Base-by-base conservation (phyloP, 2,113 vertebrate species). In the Plestiodon gilberti region DNA sequence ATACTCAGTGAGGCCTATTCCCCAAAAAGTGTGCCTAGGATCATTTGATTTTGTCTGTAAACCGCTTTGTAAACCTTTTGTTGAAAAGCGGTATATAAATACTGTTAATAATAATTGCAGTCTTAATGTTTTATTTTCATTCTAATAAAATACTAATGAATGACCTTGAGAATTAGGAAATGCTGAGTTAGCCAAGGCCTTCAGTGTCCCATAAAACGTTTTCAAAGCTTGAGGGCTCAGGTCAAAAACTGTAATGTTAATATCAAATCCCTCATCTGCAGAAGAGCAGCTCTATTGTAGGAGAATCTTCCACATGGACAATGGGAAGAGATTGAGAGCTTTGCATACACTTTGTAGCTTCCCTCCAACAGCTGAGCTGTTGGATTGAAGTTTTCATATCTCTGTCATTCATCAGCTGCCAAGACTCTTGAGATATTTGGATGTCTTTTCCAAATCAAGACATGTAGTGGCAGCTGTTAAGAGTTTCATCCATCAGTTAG, bases 401-500 rank as follows among this genome's bases (percentile, higher is more conserved):
- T 65, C 90, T 0, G 4, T 80, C 89, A 88, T 69, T 91, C 89
- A 89, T 91, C 91, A 88, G 91, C 85, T 95, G 78, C 82, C 82
- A 81, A 84, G 28, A 95, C 94, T 92, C 94, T 71, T 86, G 90
- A 88, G 88, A 88, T 94, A 82, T 87, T 87, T 93, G 88, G 91
- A 89, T 83, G 80, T 89, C 85, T 92, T 92, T 96, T 95, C 88
- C 86, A 93, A 92, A 93, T 93, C 89, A 86, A 93, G 92, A 88
- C 88, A 94, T 90, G 89, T 95, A 87, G 90, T 93, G 86, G 83
- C 90, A 96, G 92, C 93, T 93, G 92, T 93, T 95, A 92, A 89
- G 89, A 94, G 91, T 95, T 87, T 92, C 92, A 94, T 89, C 92
- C 94, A 93, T 92, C 87, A 90, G 95, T 93, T 93, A 85, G 80